Percentiles rank a stretch among this genome's conserved stretches.
phyloP scores from a whole-genome alignment of 1,140 invertebrate species.

The Drosophila mojavensis region DNA sequence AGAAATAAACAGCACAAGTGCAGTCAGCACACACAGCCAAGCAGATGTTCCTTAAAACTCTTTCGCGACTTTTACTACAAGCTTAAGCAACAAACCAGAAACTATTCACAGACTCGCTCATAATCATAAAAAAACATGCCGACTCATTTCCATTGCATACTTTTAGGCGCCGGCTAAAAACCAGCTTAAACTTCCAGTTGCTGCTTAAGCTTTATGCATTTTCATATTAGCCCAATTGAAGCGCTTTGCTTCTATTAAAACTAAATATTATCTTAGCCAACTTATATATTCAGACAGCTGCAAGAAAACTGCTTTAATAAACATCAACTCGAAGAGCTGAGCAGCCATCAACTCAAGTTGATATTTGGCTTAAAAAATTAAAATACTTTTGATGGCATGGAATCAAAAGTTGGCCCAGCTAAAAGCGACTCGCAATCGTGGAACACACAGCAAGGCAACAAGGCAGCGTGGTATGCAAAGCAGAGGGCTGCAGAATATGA shows the following conservation, averaged over 20 bases:
- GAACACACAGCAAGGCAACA: constrained; percentile 7
- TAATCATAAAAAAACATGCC: not conserved
- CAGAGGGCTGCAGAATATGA: constrained; percentile 10
- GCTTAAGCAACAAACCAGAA: not conserved
- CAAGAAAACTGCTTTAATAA: not conserved
- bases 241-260: not conserved
- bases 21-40: constrained; percentile 19
- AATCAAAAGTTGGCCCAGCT: constrained; percentile 13
- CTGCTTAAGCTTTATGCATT: not conserved
- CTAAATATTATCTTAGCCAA: not conserved
- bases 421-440: constrained; percentile 4
- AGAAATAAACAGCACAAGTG: constrained; percentile 61
- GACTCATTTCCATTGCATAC: constrained; percentile 7
- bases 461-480: not conserved
- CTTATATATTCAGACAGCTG: not conserved
- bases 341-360: not conserved
- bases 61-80: constrained; percentile 30
- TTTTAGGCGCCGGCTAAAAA: constrained; percentile 14
- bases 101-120: not conserved
- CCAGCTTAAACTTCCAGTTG: not conserved
- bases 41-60: constrained; percentile 41
- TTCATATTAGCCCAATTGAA: not conserved
- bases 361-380: not conserved
- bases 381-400: not conserved
- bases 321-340: not conserved